Conservation (phyloP, 2,113 vertebrate species). For the Nipponia nippon region DNA sequence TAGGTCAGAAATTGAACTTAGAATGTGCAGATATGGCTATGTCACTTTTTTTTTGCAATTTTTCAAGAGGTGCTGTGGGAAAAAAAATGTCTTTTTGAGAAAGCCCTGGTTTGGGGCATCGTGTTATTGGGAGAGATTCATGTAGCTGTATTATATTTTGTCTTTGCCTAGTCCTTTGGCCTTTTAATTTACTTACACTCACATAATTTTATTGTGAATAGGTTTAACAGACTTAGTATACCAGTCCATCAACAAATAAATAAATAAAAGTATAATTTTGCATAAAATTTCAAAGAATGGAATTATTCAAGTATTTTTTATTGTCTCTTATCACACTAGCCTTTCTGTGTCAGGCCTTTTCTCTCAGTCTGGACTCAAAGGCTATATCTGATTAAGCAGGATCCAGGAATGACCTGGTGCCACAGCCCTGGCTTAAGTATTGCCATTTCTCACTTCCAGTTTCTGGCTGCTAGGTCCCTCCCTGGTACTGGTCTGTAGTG, state of each 20-base stretch:
- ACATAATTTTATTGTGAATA: neutral
- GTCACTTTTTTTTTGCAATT: neutral
- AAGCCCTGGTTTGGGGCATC: accelerated
- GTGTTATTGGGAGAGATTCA: neutral
- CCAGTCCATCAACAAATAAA: neutral
- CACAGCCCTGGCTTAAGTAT: neutral
- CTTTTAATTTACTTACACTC: neutral
- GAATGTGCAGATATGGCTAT: neutral
- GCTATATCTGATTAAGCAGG: neutral
- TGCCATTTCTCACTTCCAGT: neutral
- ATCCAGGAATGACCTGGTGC: neutral
- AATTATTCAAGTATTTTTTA: neutral
- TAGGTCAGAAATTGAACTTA: neutral
- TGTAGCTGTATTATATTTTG: neutral
- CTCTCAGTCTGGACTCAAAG: neutral
- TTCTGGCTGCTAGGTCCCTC: neutral
- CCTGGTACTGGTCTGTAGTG: neutral
- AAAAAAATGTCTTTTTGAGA: neutral
- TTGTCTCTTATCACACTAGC: neutral
- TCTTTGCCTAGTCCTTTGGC: neutral
- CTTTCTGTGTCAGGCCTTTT: neutral
- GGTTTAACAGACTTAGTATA: neutral
- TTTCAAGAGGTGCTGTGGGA: neutral
- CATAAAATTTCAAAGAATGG: neutral
- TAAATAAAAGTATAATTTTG: neutral